Conservation (phyloP, 2,888 invertebrate genomes). For the Parnassius orleans region DNA sequence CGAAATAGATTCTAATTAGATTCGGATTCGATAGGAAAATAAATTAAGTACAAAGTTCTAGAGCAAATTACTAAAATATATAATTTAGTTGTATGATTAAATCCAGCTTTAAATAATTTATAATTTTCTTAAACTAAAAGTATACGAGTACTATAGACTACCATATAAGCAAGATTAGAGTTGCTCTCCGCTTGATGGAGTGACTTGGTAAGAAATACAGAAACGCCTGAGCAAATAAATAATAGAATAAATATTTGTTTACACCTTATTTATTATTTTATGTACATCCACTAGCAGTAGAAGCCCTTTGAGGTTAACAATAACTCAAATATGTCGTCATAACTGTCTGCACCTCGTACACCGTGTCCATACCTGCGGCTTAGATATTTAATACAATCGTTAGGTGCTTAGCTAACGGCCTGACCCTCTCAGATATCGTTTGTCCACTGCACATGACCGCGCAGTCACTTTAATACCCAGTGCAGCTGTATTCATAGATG, state of each 20-base stretch:
- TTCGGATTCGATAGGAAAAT: too few relatives aligned
- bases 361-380: neutral
- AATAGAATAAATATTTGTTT: conserved; percentile 7
- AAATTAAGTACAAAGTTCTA: too few relatives aligned
- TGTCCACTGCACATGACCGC: conserved; percentile 28
- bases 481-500: conserved; percentile 6
- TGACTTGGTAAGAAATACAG: too few relatives aligned
- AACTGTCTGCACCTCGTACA: conserved; percentile 6
- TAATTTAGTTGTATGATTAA: too few relatives aligned
- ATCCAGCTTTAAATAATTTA: too few relatives aligned
- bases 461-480: conserved; percentile 6
- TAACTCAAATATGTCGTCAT: conserved; percentile 10
- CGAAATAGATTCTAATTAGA: too few relatives aligned
- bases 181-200: too few relatives aligned
- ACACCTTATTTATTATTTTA: neutral
- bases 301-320: conserved; percentile 15
- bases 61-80: too few relatives aligned
- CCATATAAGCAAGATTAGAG: too few relatives aligned
- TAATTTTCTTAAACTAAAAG: too few relatives aligned
- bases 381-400: conserved; percentile 15
- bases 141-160: too few relatives aligned
- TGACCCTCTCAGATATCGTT: conserved; percentile 29
- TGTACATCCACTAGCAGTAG: neutral
- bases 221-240: too few relatives aligned
- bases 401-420: conserved; percentile 33